These are phyloP conservation scores for Anaspis maculata DNA, from an alignment of 2,888 invertebrate genomes.

Conservation along the genomic window DNA sequence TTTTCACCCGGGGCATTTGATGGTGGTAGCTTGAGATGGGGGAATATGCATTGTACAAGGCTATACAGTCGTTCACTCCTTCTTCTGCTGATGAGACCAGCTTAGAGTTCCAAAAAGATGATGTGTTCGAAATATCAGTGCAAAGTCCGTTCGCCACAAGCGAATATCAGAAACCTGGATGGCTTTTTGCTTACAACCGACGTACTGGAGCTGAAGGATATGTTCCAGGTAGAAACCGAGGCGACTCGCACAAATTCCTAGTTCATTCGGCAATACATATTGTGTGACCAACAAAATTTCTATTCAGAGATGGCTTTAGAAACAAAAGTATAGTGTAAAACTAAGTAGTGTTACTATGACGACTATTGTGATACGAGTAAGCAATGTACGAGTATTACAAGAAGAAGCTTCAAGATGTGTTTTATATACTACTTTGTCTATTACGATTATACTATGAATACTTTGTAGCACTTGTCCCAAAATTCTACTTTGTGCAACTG, in stretches of 20 bases:
- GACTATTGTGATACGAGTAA: no score
- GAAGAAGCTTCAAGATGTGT: no score
- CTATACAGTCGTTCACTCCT: slow-evolving; percentile 36
- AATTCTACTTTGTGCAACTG: no score
- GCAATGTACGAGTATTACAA: no score
- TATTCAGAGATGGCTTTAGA: no score
- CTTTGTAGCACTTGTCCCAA: no score
- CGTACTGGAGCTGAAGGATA: slow-evolving; percentile 39
- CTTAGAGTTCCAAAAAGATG: slow-evolving; percentile 38
- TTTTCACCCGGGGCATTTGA: slow-evolving; percentile 16
- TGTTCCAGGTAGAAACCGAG: slow-evolving; percentile 34
- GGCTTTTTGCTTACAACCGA: slow-evolving; percentile 40
- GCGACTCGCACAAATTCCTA: not conserved
- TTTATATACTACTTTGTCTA: no score
- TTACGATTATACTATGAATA: no score
- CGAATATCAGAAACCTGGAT: slow-evolving; percentile 34
- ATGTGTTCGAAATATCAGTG: slow-evolving; percentile 40
- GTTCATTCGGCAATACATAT: no score
- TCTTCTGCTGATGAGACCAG: slow-evolving; percentile 30
- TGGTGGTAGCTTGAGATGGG: slow-evolving; percentile 34
- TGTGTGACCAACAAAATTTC: no score
- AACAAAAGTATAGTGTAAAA: no score
- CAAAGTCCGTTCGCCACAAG: slow-evolving; percentile 30
- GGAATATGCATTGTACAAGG: slow-evolving; percentile 40
- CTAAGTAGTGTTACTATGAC: no score